Evolutionary conservation across 2,888 invertebrate species (phyloP).

Genomic region (Drymonia ruficornis): DNA sequence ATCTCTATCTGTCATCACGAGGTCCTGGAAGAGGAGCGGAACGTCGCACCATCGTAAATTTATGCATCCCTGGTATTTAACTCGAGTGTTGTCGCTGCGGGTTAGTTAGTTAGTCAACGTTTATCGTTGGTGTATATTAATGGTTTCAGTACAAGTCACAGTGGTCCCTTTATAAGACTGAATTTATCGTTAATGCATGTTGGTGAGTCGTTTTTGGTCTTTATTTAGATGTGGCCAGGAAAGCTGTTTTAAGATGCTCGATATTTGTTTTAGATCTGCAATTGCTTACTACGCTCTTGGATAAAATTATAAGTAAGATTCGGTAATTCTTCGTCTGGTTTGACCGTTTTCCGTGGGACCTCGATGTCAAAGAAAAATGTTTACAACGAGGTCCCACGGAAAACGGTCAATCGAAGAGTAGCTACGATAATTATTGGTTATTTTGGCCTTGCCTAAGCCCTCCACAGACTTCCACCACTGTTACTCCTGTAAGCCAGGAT

Average conservation of each 20-base stretch:
- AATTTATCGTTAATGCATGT: constrained; percentile 10
- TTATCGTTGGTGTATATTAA: constrained; percentile 24
- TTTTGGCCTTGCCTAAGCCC: too few relatives aligned
- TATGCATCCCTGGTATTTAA: constrained; percentile 38
- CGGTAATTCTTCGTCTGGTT: too few relatives aligned
- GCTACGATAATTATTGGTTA: too few relatives aligned
- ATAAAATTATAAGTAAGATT: too few relatives aligned
- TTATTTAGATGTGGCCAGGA: background rate
- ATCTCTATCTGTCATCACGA: constrained; percentile 41
- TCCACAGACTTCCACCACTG: too few relatives aligned
- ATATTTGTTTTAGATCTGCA: too few relatives aligned
- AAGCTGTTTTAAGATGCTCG: background rate
- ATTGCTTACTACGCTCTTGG: too few relatives aligned
- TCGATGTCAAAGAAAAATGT: too few relatives aligned
- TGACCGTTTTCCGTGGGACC: too few relatives aligned
- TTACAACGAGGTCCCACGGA: too few relatives aligned
- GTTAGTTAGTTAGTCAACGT: background rate
- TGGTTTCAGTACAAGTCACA: constrained; percentile 31
- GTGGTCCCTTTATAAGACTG: constrained; percentile 29
- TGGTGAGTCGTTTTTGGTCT: background rate
- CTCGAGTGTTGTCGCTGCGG: constrained; percentile 20
- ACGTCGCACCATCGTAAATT: constrained; percentile 24
- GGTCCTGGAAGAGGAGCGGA: constrained; percentile 27
- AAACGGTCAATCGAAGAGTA: too few relatives aligned
- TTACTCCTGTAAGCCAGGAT: too few relatives aligned